Evolutionary conservation across 2,888 invertebrate genomes (phyloP).

Genomic region (Leptinotarsa haldemani): DNA sequence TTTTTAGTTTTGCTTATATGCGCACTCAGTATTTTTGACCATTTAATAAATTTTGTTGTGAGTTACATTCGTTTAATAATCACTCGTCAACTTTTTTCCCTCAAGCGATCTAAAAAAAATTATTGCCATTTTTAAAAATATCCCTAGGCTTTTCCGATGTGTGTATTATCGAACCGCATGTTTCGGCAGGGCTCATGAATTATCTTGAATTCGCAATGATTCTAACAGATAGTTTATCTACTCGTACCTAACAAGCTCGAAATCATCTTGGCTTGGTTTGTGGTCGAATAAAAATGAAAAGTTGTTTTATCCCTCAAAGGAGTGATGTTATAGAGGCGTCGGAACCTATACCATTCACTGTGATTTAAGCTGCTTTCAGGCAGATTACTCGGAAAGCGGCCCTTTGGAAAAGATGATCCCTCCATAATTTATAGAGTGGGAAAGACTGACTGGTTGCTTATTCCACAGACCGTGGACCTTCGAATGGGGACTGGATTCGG

Average conservation of each 20-base stretch:
- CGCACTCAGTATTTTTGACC: too few species aligned
- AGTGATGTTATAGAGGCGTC: constrained; percentile 48
- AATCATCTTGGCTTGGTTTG: constrained; percentile 25
- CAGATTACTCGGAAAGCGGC: constrained; percentile 55
- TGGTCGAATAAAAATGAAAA: constrained; percentile 47
- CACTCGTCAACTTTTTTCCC: too few species aligned
- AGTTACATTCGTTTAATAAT: too few species aligned
- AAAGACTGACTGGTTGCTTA: constrained; percentile 46
- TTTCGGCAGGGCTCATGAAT: neutral
- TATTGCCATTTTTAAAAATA: too few species aligned
- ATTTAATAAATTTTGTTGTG: too few species aligned
- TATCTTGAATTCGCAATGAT: neutral
- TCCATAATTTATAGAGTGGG: constrained; percentile 54
- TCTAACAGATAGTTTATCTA: neutral
- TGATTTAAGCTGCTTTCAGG: constrained; percentile 60
- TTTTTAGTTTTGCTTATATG: too few species aligned
- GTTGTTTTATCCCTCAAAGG: constrained; percentile 49
- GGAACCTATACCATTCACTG: constrained; percentile 52
- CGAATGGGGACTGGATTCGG: neutral
- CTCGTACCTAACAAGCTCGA: constrained; percentile 21
- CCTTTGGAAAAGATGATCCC: constrained; percentile 52
- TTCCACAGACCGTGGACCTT: constrained; percentile 14
- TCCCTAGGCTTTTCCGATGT: too few species aligned
- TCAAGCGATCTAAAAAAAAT: too few species aligned
- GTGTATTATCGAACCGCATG: neutral